Evolutionary conservation across 1,140 invertebrate species (phyloP), one percentile per base, ranked within the genome.

Genomic region (Cydia strobilella): DNA sequence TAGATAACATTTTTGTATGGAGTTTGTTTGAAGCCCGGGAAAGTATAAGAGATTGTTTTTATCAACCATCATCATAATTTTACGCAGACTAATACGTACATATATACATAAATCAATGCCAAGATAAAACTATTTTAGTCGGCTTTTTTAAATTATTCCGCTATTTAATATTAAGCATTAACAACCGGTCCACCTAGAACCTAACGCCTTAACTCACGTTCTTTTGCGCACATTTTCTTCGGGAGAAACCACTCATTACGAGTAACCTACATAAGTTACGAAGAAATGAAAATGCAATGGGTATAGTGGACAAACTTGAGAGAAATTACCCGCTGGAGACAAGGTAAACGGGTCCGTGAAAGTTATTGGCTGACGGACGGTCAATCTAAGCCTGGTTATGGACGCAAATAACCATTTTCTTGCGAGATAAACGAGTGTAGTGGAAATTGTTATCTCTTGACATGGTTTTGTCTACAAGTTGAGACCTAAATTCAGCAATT

Each of bases 271-370:
- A 23, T 73, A 27, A 48, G 23, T 73, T 73, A 54, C 42, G 42
- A 72, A 72, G 72, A 73, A 73, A 73, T 51, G 72, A 73, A 73
- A 73, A 73, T 73, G 45, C 51, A 51, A 31, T 35, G 51, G 51
- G 23, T 27, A 51, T 23, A 51, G 42, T 48, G 71, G 71, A 72
- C 71, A 51, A 72, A 48, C 42, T 48, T 59, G 42, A 54, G 72
- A 51, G 72, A 73, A 73, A 73, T 62, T 73, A 48, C 25, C 72
- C 27, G 72, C 5, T 15, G 71, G 18, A 51, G 51, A 51, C 72
- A 18, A 31, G 51, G 72, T 51, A 25, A 62, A 51, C 48, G 23
- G 18, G 42, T 59, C 27, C 23, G 51, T 73, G 72, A 73, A 73
- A 73, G 72, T 73, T 62, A 59, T 72, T 72, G 45, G 31, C 66